These are phyloP conservation scores for Caenorhabditis sulstoni DNA, from an alignment of 2,888 invertebrate species.

Conservation along the genomic window DNA sequence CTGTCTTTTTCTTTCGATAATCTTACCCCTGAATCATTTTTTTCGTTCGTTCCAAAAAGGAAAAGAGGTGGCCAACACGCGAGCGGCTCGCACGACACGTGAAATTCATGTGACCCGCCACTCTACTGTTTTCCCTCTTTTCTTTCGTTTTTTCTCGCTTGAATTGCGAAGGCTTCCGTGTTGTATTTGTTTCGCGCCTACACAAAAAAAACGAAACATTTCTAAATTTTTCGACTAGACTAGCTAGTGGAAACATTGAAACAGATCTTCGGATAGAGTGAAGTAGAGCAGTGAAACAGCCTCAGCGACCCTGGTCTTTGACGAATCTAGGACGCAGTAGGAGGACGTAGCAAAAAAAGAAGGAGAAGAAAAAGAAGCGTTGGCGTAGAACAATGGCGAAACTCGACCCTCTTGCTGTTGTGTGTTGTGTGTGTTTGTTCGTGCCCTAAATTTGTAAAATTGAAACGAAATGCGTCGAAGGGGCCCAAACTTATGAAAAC, in stretches of 20 bases:
- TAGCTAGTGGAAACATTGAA: not conserved
- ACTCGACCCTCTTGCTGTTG: conserved; percentile 25
- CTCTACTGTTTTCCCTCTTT: no score
- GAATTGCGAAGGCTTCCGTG: conserved; percentile 33
- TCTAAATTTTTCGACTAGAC: no score
- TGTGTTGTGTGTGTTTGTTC: conserved; percentile 14
- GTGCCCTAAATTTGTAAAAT: not conserved
- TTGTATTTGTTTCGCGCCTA: conserved; percentile 13
- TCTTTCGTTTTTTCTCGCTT: conserved; percentile 45
- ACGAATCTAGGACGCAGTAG: not conserved
- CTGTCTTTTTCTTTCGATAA: conserved; percentile 21
- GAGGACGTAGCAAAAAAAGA: not conserved
- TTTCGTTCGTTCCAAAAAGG: conserved; percentile 2
- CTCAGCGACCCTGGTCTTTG: no score
- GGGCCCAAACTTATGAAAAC: not conserved
- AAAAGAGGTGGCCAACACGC: conserved; percentile 28
- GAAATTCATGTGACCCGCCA: conserved; percentile 35
- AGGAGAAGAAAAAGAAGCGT: not conserved
- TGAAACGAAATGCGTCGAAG: not conserved
- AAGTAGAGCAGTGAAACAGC: no score
- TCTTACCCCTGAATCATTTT: conserved; percentile 28
- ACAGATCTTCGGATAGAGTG: conserved; percentile 4
- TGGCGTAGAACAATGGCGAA: conserved; percentile 36
- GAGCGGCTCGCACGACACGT: conserved; percentile 27
- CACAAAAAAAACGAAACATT: no score